These are phyloP conservation scores for Theristicus caerulescens DNA, from an alignment of 2,113 vertebrate genomes.

Conservation along the genomic window DNA sequence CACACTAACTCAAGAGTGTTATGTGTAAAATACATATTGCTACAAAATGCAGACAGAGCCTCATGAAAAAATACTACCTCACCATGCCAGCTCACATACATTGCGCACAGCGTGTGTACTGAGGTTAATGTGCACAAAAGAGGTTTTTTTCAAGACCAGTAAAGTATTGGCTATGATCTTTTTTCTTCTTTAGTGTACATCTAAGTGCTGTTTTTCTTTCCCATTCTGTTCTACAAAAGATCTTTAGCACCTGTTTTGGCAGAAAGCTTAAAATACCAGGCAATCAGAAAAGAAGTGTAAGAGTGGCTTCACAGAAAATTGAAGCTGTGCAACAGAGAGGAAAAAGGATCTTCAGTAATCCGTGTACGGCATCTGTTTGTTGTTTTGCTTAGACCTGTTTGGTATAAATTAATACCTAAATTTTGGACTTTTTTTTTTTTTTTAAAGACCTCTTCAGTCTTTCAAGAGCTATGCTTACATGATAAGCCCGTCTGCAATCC, in stretches of 20 bases:
- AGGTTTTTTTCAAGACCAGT: background rate
- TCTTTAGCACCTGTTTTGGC: slow-evolving; percentile 23
- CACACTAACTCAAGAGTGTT: background rate
- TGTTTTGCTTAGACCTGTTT: background rate
- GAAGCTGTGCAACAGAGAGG: slow-evolving; percentile 1
- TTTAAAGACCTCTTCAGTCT: background rate
- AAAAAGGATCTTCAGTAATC: background rate
- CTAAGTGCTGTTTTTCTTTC: background rate
- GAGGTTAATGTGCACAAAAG: background rate
- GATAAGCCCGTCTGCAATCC: background rate
- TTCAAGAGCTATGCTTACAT: fast-evolving
- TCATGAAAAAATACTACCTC: background rate
- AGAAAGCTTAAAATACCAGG: slow-evolving; percentile 24
- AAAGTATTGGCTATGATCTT: background rate
- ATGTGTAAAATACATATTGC: background rate
- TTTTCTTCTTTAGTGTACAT: background rate
- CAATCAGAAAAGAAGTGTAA: slow-evolving; percentile 23
- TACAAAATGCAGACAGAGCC: background rate
- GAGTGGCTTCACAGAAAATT: slow-evolving; percentile 30
- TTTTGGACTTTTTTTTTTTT: background rate
- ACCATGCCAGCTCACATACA: background rate
- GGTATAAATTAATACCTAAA: background rate
- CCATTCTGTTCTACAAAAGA: slow-evolving; percentile 34
- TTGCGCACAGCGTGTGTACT: too few species aligned
- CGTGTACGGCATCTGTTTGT: background rate